Percentiles rank a stretch among this genome's conserved stretches.
phyloP scores from a whole-genome alignment of 2,797 vertebrate species.

The Fundulus diaphanus region DNA sequence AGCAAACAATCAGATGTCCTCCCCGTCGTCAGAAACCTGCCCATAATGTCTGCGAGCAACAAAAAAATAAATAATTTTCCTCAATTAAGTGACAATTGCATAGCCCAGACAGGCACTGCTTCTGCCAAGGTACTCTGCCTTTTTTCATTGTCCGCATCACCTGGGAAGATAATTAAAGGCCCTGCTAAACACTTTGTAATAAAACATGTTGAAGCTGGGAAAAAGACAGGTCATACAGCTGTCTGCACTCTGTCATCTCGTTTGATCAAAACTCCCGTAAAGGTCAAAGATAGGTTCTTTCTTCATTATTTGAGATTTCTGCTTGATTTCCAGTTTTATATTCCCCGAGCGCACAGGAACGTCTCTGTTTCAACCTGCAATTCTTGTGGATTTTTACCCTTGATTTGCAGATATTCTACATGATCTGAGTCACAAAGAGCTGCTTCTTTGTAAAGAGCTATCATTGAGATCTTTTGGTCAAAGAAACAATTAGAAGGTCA shows the following conservation, averaged over 20 bases:
- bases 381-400: constrained; percentile 25
- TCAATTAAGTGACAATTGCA: constrained; percentile 24
- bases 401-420: neutral
- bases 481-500: neutral
- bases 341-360: neutral
- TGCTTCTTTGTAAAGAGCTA: neutral
- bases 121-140: neutral
- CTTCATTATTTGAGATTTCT: neutral
- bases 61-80: constrained; percentile 14
- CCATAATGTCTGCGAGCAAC: neutral
- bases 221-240: neutral
- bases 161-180: constrained; percentile 37
- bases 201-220: constrained; percentile 2
- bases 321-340: neutral
- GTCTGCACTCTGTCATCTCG: constrained; percentile 15
- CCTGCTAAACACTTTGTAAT: neutral
- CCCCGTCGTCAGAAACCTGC: neutral
- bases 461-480: constrained; percentile 11
- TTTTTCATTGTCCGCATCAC: constrained; percentile 3
- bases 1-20: constrained; percentile 3
- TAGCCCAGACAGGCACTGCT: constrained; percentile 6
- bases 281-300: constrained; percentile 1
- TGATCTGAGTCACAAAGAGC: constrained; percentile 23
- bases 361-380: constrained; percentile 16
- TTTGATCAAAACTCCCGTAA: constrained; percentile 15